Evolutionary conservation across 2,113 vertebrate species (phyloP).

Genomic region (Eublepharis macularius): DNA sequence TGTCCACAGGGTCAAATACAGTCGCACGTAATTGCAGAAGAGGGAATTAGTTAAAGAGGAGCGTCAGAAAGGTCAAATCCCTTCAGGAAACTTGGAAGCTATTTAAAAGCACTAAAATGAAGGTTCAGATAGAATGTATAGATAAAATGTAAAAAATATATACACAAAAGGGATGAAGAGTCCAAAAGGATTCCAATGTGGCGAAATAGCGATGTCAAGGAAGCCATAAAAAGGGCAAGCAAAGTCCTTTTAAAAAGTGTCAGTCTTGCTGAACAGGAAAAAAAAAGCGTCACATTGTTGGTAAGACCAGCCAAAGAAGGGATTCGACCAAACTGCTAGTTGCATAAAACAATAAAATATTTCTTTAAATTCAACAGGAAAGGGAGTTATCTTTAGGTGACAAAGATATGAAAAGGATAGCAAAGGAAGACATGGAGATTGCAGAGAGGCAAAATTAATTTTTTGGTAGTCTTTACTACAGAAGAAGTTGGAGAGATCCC

Average conservation of each 20-base stretch:
- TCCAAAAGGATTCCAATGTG: background rate
- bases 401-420: background rate
- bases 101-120: background rate
- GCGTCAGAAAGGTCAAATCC: background rate
- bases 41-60: background rate
- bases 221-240: background rate
- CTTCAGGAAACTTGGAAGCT: background rate
- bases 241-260: background rate
- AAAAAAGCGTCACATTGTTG: background rate
- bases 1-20: background rate
- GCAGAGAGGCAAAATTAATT: background rate
- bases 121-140: too few species aligned
- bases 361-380: background rate
- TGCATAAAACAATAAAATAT: background rate
- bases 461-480: background rate
- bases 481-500: background rate
- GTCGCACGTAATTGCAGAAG: background rate
- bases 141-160: too few species aligned
- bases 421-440: background rate
- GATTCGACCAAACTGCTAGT: background rate
- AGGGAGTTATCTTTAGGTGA: background rate
- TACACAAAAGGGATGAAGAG: background rate
- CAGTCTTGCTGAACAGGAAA: background rate
- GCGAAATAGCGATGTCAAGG: background rate
- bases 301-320: background rate